Conservation (phyloP, 2,888 invertebrate genomes). For the Noctuana brunneofusca region DNA sequence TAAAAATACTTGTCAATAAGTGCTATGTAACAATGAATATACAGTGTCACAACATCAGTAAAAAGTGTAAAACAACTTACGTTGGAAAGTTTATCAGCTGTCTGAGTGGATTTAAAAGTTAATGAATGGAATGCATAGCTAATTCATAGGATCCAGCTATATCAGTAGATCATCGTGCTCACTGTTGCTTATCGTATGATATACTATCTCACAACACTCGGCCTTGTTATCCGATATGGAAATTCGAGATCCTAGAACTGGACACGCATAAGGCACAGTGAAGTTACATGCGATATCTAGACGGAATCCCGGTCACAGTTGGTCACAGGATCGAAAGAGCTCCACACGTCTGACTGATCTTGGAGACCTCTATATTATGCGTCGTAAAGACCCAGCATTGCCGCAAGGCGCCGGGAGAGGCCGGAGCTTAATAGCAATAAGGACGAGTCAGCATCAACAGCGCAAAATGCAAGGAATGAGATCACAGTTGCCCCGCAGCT, state of each 20-base stretch:
- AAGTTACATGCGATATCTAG: constrained; percentile 60
- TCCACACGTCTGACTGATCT: constrained; percentile 54
- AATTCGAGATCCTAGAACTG: constrained; percentile 63
- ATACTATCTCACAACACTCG: constrained; percentile 68
- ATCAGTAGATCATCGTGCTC: constrained; percentile 63
- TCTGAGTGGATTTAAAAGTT: constrained; percentile 36
- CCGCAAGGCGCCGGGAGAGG: constrained; percentile 55
- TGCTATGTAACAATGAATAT: constrained; percentile 9
- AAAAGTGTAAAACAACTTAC: constrained; percentile 30
- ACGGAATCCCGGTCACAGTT: constrained; percentile 57
- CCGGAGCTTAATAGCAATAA: constrained; percentile 67
- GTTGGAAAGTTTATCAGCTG: constrained; percentile 29
- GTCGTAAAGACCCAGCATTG: constrained; percentile 62
- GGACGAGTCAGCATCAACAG: constrained; percentile 68
- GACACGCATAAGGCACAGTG: constrained; percentile 66
- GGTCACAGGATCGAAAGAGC: constrained; percentile 50
- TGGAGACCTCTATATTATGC: constrained; percentile 52
- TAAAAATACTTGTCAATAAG: constrained; percentile 5
- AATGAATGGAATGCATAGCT: constrained; percentile 24
- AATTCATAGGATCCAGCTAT: constrained; percentile 32
- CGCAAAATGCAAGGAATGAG: constrained; percentile 58
- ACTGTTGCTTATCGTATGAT: constrained; percentile 74
- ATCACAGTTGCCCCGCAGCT: constrained; percentile 69
- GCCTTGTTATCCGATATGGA: constrained; percentile 74
- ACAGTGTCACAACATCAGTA: not conserved